Percentiles rank a stretch among this genome's conserved stretches.
phyloP scores from a whole-genome alignment of 2,888 invertebrate species.

The Tachystola acroxantha region DNA sequence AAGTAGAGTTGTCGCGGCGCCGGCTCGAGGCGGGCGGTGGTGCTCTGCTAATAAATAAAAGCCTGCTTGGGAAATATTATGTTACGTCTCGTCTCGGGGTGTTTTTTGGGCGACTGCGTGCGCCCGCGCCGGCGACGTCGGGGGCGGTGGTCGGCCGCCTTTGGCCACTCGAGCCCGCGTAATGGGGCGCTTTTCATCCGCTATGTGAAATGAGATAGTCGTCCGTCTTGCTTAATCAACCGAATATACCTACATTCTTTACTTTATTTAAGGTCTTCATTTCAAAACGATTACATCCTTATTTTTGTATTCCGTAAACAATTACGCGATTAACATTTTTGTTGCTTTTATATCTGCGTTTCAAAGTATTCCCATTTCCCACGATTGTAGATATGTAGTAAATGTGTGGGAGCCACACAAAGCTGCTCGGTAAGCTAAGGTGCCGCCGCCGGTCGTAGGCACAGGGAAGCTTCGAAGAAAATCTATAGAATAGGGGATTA shows the following conservation, averaged over 20 bases:
- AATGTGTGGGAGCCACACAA: neutral
- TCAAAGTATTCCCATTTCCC: slow-evolving; percentile 9
- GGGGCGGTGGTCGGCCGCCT: slow-evolving; percentile 47
- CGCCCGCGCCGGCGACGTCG: neutral
- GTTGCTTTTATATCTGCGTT: slow-evolving; percentile 6
- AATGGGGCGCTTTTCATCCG: slow-evolving; percentile 48
- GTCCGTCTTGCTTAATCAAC: slow-evolving; percentile 2
- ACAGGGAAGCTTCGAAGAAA: no score
- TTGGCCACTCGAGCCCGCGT: slow-evolving; percentile 51
- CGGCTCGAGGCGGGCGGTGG: slow-evolving; percentile 36
- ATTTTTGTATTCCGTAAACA: slow-evolving; percentile 8
- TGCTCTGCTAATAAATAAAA: slow-evolving; percentile 71
- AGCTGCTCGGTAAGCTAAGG: no score
- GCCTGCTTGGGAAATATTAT: slow-evolving; percentile 75
- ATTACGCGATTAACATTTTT: slow-evolving; percentile 9
- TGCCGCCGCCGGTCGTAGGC: neutral
- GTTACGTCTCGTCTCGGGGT: slow-evolving; percentile 59
- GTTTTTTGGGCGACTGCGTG: slow-evolving; percentile 61
- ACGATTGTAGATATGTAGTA: neutral
- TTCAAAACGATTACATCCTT: neutral
- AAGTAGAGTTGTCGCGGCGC: slow-evolving; percentile 73
- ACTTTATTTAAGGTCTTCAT: neutral
- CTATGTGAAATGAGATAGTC: slow-evolving; percentile 35
- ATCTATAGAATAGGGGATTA: no score
- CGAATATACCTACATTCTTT: slow-evolving; percentile 5